Evolutionary conservation across 2,888 invertebrate species (phyloP), one percentile per base, ranked within the genome.

Genomic region (Leptopilina drosophilae): DNA sequence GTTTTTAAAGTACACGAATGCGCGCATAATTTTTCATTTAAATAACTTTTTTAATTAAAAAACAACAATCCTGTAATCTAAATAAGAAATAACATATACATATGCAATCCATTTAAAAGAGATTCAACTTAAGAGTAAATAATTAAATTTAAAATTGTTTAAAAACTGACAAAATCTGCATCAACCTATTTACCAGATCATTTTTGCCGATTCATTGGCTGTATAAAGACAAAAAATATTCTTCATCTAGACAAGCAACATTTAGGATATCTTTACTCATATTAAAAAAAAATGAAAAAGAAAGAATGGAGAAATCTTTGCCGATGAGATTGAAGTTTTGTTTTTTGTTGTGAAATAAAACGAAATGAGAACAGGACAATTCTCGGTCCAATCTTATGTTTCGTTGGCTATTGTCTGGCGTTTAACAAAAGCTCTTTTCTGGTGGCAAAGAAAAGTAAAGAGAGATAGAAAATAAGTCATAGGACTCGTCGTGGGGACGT

Each of bases 371-470:
- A 69, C 11, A 73, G 73, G n/a, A 56, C 56, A 59, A 73, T 73
- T 73, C 73, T 56, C 73, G 56, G 56, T 73, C 73, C 73, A 73
- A 73, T 73, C 73, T 73, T 73, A 73, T 59, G 56, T 73, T 56
- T 73, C 56, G 73, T 56, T 26, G 73, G 77, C 79, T 78, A 83
- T 82, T 82, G 82, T 81, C 77, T 81, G 73, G 40, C 77, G 66
- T 42, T 81, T 79, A 82, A 84, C 82, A 81, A 84, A 84, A 81
- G 83, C 81, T 77, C 80, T 84, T 83, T 78, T 75, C 76, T 62
- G 78, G 79, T 82, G 82, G 69, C 80, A 62, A 56, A 76, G 65
- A 77, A 77, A 73, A 80, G 79, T 82, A 76, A 20, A 80, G 77
- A 80, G 80, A 83, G 81, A 49, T 49, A 82, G 79, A 78, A 82